Conservation (phyloP, 1,140 invertebrate genomes). For the Drosophila funebris region DNA sequence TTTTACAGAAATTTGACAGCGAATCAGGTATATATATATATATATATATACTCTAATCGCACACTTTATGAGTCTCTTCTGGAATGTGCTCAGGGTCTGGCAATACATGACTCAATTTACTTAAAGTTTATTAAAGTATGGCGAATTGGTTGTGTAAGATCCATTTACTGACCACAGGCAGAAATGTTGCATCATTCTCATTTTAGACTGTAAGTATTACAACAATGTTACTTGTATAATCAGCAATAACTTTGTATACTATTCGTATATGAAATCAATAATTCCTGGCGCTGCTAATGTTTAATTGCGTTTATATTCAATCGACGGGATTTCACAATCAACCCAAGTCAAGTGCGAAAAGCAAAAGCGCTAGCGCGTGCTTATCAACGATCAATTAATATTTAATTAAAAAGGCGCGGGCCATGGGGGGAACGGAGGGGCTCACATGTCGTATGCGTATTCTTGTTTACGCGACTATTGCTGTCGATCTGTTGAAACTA, state of each 20-base stretch:
- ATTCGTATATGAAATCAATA: constrained; percentile 1
- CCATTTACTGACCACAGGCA: background rate
- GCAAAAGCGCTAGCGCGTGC: constrained; percentile 53
- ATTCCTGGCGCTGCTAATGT: background rate
- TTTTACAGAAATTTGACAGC: no score
- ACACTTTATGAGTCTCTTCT: no score
- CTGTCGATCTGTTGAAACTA: constrained; percentile 17
- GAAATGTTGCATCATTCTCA: background rate
- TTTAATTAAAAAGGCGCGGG: constrained; percentile 77
- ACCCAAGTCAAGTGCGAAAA: constrained; percentile 33
- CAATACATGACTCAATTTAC: background rate
- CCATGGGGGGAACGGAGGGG: constrained; percentile 7
- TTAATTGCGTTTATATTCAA: constrained; percentile 5
- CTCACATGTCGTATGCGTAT: constrained; percentile 63
- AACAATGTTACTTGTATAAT: background rate
- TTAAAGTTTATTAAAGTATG: background rate
- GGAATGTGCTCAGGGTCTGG: no score
- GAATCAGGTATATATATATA: no score
- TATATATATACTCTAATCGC: no score
- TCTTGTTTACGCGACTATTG: constrained; percentile 33
- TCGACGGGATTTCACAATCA: constrained; percentile 15
- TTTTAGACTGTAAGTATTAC: background rate
- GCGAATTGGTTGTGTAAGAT: background rate
- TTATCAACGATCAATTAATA: constrained; percentile 81
- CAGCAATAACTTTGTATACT: background rate